A percentile compares a stretch with the other conserved stretches of the same genome.
Evolutionary conservation across 2,888 invertebrate genomes (phyloP).

Genomic region (Cerceris ruficornis): DNA sequence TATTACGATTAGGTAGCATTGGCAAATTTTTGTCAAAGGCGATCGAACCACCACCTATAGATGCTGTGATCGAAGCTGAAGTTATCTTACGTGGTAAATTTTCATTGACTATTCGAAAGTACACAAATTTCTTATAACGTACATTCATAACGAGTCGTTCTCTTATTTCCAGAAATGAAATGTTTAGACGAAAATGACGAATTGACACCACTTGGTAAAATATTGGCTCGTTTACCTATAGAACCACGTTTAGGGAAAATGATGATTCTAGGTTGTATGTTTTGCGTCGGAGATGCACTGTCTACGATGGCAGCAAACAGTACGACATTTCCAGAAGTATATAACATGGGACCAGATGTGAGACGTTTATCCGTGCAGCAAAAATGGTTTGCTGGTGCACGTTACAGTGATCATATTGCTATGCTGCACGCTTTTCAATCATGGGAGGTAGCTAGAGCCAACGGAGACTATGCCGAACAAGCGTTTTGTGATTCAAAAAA

Average conservation of each 20-base stretch:
- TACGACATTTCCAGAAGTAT: constrained; percentile 97
- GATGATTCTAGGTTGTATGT: constrained; percentile 96
- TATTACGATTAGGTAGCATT: constrained; percentile 94
- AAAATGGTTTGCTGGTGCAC: constrained; percentile 91
- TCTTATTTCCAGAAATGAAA: constrained; percentile 88
- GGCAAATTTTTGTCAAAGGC: constrained; percentile 97
- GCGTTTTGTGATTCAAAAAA: constrained; percentile 96
- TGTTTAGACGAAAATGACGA: constrained; percentile 94
- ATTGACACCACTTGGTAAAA: constrained; percentile 95
- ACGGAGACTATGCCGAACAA: constrained; percentile 89
- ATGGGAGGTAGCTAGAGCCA: constrained; percentile 87
- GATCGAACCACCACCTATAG: constrained; percentile 97
- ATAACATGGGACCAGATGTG: constrained; percentile 89
- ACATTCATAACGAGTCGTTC: not conserved
- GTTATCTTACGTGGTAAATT: constrained; percentile 84
- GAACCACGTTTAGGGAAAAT: constrained; percentile 98
- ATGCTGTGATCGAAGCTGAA: constrained; percentile 99
- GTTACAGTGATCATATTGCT: constrained; percentile 97
- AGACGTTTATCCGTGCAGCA: constrained; percentile 92
- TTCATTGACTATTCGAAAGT: not conserved
- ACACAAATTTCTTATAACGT: not conserved
- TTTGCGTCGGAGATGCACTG: constrained; percentile 94
- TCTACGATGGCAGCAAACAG: constrained; percentile 97
- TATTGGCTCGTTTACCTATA: constrained; percentile 96
- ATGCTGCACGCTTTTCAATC: constrained; percentile 96